Conservation (phyloP, 2,888 invertebrate species). For the Ophonus ardosiacus region DNA sequence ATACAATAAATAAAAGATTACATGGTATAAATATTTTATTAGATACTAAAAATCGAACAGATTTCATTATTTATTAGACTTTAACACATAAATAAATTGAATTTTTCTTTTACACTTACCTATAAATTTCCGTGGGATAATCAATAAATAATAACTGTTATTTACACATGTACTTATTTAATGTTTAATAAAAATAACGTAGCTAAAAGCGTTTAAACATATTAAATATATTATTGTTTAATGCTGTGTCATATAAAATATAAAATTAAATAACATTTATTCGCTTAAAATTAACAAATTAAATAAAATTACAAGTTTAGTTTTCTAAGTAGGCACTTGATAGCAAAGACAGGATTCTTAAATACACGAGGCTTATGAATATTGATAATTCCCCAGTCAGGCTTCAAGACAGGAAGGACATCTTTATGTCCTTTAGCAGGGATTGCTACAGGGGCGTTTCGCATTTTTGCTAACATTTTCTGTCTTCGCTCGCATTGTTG, state of each 20-base stretch:
- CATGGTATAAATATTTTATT: too few species aligned
- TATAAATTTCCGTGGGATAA: too few species aligned
- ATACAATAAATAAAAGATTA: too few species aligned
- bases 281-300: neutral
- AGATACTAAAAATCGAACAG: too few species aligned
- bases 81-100: too few species aligned
- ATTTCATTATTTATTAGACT: too few species aligned
- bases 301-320: conserved; percentile 23
- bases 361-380: conserved; percentile 71
- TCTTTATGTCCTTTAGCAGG: conserved; percentile 64
- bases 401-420: conserved; percentile 69
- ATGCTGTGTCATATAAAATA: conserved; percentile 24
- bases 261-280: conserved; percentile 15
- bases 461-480: conserved; percentile 69
- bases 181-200: neutral
- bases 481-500: conserved; percentile 70
- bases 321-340: conserved; percentile 66
- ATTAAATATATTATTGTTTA: neutral
- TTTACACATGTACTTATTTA: too few species aligned
- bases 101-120: too few species aligned
- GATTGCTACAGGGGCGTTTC: conserved; percentile 64
- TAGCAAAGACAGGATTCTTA: conserved; percentile 71
- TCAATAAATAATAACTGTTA: too few species aligned
- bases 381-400: conserved; percentile 74
- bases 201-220: neutral